Conservation (phyloP, 1,140 invertebrate genomes). For the Colletes latitarsis region DNA sequence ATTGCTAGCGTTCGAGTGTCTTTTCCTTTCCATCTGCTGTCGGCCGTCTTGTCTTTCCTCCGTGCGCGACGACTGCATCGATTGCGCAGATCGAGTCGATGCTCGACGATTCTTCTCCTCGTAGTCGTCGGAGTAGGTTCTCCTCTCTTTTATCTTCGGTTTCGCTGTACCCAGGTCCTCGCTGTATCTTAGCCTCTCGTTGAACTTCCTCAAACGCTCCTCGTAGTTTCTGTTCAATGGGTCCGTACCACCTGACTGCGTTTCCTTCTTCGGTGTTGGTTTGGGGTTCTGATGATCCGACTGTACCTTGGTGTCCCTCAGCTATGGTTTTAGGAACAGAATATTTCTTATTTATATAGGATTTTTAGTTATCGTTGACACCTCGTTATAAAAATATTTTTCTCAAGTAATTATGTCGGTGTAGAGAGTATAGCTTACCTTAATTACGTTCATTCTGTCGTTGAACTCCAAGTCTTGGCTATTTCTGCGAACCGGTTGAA, state of each 20-base stretch:
- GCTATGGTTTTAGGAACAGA: not conserved
- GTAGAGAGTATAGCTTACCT: slow-evolving; percentile 5
- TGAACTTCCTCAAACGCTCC: slow-evolving; percentile 56
- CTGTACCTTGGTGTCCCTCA: slow-evolving; percentile 32
- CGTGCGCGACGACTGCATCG: not conserved
- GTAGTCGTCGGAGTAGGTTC: slow-evolving; percentile 70
- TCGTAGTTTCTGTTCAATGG: slow-evolving; percentile 47
- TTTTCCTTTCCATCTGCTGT: too few relatives aligned
- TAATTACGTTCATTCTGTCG: slow-evolving; percentile 54
- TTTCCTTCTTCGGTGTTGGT: slow-evolving; percentile 5
- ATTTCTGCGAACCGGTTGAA: slow-evolving; percentile 50
- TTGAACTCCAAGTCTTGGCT: slow-evolving; percentile 71
- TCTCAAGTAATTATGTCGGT: too few relatives aligned
- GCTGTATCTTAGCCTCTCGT: slow-evolving; percentile 61
- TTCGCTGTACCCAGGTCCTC: slow-evolving; percentile 58
- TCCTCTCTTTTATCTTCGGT: slow-evolving; percentile 52
- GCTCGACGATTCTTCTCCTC: slow-evolving; percentile 57
- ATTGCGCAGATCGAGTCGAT: not conserved
- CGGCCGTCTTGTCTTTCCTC: too few relatives aligned
- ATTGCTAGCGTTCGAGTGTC: not conserved
- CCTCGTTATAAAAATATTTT: too few relatives aligned
- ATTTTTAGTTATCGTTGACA: too few relatives aligned
- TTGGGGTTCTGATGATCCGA: slow-evolving; percentile 3
- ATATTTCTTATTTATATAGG: not conserved
- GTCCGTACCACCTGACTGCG: not conserved